phyloP scores from a whole-genome alignment of 2,113 vertebrate species.

The Hystrix brachyura region DNA sequence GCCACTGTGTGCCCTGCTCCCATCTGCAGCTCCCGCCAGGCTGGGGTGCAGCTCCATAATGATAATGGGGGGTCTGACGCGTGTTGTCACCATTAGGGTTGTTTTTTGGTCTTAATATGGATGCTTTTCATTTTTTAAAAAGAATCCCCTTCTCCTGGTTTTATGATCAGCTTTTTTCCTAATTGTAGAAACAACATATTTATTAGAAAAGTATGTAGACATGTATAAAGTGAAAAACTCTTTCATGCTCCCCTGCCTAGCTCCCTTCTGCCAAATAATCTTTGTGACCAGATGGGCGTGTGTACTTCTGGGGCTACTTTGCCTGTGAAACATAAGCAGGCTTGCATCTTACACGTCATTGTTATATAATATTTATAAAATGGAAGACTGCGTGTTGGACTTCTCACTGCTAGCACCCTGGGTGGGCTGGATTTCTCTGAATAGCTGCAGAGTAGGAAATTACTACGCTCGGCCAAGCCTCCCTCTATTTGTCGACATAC shows the following conservation, averaged over 20 bases:
- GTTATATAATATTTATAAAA: background rate
- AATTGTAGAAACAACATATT: background rate
- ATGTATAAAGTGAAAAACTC: background rate
- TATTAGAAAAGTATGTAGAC: background rate
- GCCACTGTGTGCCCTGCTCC: background rate
- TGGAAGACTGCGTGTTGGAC: background rate
- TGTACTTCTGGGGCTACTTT: background rate
- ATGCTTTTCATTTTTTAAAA: background rate
- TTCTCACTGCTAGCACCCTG: accelerated
- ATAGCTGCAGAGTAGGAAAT: background rate
- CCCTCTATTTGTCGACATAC: background rate
- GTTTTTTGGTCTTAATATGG: background rate
- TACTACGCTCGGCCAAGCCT: background rate
- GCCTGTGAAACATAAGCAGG: background rate
- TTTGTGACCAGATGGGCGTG: accelerated
- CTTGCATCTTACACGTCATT: accelerated
- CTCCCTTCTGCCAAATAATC: accelerated
- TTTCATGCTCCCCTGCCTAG: too few relatives aligned
- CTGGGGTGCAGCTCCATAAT: background rate
- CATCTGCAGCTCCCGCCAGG: background rate
- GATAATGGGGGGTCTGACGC: too few relatives aligned
- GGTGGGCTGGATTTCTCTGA: background rate
- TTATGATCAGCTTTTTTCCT: background rate
- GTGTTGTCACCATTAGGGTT: accelerated
- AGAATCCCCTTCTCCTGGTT: background rate